Base-by-base conservation (phyloP, 2,888 invertebrate species). In the Sarcophaga carnaria region DNA sequence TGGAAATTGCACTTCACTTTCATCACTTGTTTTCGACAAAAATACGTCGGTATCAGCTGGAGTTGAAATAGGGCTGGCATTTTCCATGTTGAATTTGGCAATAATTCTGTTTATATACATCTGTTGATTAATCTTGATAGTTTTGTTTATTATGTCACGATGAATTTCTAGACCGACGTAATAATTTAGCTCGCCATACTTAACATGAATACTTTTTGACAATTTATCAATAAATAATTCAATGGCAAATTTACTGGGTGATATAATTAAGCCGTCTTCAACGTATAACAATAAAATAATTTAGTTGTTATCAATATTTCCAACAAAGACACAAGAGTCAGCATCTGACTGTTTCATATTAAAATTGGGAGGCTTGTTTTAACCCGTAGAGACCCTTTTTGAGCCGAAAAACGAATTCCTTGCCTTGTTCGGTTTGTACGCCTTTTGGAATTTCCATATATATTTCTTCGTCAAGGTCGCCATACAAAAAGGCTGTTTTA, bases 271-370 rank as follows among this genome's bases (percentile, higher is more conserved):
- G 10, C 90, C 90, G 83, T 90, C 90, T 78, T 91, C 90, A 27
- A 91, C 89, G 85, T 90, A 91, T 17, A 90, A 87, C 8, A 88
- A 88, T 4, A 90, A 20, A 14, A 90, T 85, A 6, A 89, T 67
- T 17, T 64, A 66, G n/a, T 20, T 77, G 60, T 85, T 72, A 37
- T 70, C 76, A 63, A 79, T 76, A 60, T 85, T 59, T 17, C 81
- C 78, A 49, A 79, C 22, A 78, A 89, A 91, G 12, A 91, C 88
- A 80, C 91, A 90, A n/a, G 89, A 86, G 86, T 91, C 91, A n/a
- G 88, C 86, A 25, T 79, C 69, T 77, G 88, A 89, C 71, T 88
- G 80, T 69, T 86, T 86, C 27, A 90, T 86, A 20, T 87, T 86
- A 85, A 90, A 89, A 60, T 80, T 89, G 45, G 11, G 88, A 88